phyloP scores from a whole-genome alignment of 2,797 vertebrate species.

The Molossus molossus region DNA sequence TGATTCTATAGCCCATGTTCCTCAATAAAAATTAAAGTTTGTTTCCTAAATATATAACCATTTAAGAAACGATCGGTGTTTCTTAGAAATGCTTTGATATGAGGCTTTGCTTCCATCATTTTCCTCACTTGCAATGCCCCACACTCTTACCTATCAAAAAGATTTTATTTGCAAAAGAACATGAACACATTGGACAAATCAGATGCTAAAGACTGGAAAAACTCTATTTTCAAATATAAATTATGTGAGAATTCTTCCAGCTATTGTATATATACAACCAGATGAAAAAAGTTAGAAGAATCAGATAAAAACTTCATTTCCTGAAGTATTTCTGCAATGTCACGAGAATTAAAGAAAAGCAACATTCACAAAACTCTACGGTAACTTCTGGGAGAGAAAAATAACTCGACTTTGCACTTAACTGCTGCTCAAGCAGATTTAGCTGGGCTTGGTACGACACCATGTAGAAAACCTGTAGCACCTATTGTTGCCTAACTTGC shows the following conservation, averaged over 20 bases:
- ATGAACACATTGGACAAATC: not conserved
- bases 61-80: not conserved
- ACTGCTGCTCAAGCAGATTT: no score
- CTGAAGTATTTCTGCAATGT: not conserved
- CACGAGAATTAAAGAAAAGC: not conserved
- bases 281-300: not conserved
- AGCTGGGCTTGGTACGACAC: not conserved
- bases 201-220: not conserved
- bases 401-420: accelerated
- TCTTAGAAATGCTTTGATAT: not conserved
- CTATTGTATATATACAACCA: not conserved
- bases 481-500: no score
- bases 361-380: not conserved
- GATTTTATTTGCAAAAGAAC: not conserved
- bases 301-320: not conserved
- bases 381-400: not conserved
- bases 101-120: not conserved
- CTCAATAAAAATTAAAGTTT: not conserved
- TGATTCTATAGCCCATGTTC: not conserved
- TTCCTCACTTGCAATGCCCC: not conserved
- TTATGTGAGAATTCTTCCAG: not conserved
- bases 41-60: not conserved
- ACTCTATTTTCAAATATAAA: constrained; percentile 15
- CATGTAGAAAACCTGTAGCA: accelerated
- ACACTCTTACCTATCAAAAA: not conserved